phyloP scores from a whole-genome alignment of 2,888 invertebrate genomes.

The Agrilus mali region DNA sequence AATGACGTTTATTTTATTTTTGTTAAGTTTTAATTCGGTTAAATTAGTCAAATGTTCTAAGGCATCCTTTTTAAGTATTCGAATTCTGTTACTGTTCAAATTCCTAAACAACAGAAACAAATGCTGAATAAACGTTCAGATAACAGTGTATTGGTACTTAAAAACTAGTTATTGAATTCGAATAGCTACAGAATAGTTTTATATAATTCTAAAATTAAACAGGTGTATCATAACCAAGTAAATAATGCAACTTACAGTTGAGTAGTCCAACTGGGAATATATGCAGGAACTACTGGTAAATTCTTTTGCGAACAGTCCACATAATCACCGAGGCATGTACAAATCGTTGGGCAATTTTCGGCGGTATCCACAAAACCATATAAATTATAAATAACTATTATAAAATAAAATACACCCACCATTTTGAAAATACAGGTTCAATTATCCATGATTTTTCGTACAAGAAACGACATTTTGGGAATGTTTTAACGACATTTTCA shows the following conservation, averaged over 20 bases:
- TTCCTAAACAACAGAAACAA: constrained; percentile 37
- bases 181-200: not conserved
- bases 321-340: constrained; percentile 58
- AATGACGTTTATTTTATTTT: constrained; percentile 57
- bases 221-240: constrained; percentile 17
- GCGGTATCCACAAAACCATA: constrained; percentile 17
- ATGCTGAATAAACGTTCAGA: too few relatives aligned
- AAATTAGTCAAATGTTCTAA: constrained; percentile 61
- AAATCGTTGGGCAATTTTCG: constrained; percentile 52
- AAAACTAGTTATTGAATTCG: too few relatives aligned
- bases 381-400: constrained; percentile 21
- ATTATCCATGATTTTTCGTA: constrained; percentile 27
- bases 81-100: constrained; percentile 62
- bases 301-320: constrained; percentile 65
- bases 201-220: constrained; percentile 14
- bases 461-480: constrained; percentile 16
- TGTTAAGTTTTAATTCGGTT: constrained; percentile 63
- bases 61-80: constrained; percentile 53
- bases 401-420: constrained; percentile 34
- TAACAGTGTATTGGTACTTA: too few relatives aligned
- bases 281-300: constrained; percentile 53
- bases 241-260: constrained; percentile 48
- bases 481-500: constrained; percentile 13
- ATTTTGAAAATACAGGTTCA: constrained; percentile 30
- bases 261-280: constrained; percentile 65